Base-by-base conservation (phyloP, 2,888 invertebrate genomes). In the Brachyptera putata region DNA sequence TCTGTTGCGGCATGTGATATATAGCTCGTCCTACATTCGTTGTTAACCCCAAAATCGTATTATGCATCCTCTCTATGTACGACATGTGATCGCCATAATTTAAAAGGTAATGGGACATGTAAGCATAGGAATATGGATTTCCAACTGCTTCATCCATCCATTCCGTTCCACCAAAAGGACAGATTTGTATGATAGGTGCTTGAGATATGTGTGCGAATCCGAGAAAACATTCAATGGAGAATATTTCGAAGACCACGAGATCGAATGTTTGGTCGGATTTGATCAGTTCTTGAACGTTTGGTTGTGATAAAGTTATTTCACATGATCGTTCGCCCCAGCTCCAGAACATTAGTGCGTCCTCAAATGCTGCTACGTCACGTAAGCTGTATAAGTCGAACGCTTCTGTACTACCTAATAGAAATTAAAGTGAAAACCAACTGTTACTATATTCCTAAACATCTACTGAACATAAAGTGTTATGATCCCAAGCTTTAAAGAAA, bases 221-320 rank as follows among this genome's bases (percentile, higher is more conserved):
- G 1, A 60, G 49, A 14, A 36, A 16, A 21, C 57, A 53, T 3
- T 56, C 41, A 9, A 43, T 43, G 14, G 46, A 56, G 9, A 62
- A 25, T 1, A 16, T 25, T 60, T 60, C 62, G 37, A 37, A 49
- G 7, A 62, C 37, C 1, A 62, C 25, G 1, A 60, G 24, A 50
- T 62, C 62, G 30, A 60, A 57, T 24, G 56, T 46, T 9, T 41
- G 30, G 13, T 62, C 36, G 2, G 49, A 59, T 18, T 56, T 59
- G 16, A 55, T 36, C 7, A 53, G 9, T 34, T 53, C 21, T 18
- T 53, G 36, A 21, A 53, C 34, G 21, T 14, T 16, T 4, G 36
- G 34, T 2, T 53, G 21, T 5, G 30, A 30, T 7, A 30, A n/a
- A n/a, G n/a, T n/a, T n/a, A n/a, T n/a, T n/a, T n/a, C n/a, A n/a